Evolutionary conservation across 2,888 invertebrate genomes (phyloP).

Genomic region (Lasioglossum figueresi): DNA sequence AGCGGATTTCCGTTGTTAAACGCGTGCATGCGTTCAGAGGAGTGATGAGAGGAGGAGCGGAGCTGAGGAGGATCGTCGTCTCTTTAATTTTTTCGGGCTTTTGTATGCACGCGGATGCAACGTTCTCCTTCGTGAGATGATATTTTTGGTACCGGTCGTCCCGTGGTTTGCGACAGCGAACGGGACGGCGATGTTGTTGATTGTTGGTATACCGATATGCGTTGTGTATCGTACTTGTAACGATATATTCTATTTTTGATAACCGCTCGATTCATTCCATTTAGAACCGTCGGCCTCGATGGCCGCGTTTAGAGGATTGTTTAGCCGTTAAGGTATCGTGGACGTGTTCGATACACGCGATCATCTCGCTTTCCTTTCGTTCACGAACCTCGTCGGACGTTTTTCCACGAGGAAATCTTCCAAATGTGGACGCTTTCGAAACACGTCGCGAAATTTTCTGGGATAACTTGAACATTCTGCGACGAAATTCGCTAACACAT

Average conservation of each 20-base stretch:
- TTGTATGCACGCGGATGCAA: conserved; percentile 31
- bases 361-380: conserved; percentile 46
- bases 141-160: conserved; percentile 54
- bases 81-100: conserved; percentile 34
- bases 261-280: conserved; percentile 59
- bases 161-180: conserved; percentile 10
- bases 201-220: conserved; percentile 55
- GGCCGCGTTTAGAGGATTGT: conserved; percentile 57
- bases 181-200: conserved; percentile 52
- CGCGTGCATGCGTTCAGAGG: not conserved
- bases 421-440: conserved; percentile 29
- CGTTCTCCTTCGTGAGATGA: conserved; percentile 47
- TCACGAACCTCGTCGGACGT: conserved; percentile 30
- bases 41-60: not conserved
- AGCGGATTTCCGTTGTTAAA: conserved; percentile 6
- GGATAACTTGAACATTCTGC: not conserved
- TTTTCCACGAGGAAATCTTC: conserved; percentile 33
- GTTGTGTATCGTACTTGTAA: conserved; percentile 59
- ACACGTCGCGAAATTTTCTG: not conserved
- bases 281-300: conserved; percentile 37
- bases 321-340: conserved; percentile 49
- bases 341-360: conserved; percentile 13
- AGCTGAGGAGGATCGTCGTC: conserved; percentile 57
- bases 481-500: not conserved
- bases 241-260: conserved; percentile 68